Evolutionary conservation across 1,140 invertebrate species (phyloP), one percentile per base, ranked within the genome.

Genomic region (Diplogasteroides magnus): DNA sequence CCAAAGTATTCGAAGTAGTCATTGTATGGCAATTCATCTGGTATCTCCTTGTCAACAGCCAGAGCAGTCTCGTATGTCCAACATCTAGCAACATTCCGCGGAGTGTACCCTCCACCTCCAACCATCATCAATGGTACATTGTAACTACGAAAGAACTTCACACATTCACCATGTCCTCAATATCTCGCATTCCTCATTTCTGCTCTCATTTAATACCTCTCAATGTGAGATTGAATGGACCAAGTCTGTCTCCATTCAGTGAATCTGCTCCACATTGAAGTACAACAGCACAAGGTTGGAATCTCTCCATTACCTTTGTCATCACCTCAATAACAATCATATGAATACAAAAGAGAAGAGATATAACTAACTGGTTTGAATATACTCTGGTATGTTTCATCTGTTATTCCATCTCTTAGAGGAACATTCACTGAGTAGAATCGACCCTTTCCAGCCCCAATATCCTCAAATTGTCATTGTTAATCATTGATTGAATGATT

Each of bases 1-100:
- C 94, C 94, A 84, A 98, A 99, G 83, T 98, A 98, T 84, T 98
- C 96, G 85, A 98, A 98, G 83, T 98, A 98, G 84, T 98, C 96
- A 85, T 98, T 99, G 84, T 98, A 98, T 0, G 96, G 96, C 64
- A 99, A 87, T 86, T 98, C 86, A 86, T 99, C 97, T 3, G 95
- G 92, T 69, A 99, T 96, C 84, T 98, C 93, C 32, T 91, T 90
- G 56, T 92, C 91, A 1, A 98, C 86, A 26, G 95, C 94, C 0
- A 98, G 91, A 0, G 94, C 92, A 1, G 96, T 98, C 84, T 98
- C 96, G 76, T 97, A 96, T 0, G 96, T 98, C 96, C 96, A 98
- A 83, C 94, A 98, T 67, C 96, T 88, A 13, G 95, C 95, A 0
- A 98, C 96, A 85, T 98, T 98, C 67, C 94, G 87, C 73, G 97